A percentile compares a stretch with the other conserved stretches of the same genome.
Evolutionary conservation across 2,797 vertebrate genomes (phyloP).

Genomic region (Phyllotis vaccarum): DNA sequence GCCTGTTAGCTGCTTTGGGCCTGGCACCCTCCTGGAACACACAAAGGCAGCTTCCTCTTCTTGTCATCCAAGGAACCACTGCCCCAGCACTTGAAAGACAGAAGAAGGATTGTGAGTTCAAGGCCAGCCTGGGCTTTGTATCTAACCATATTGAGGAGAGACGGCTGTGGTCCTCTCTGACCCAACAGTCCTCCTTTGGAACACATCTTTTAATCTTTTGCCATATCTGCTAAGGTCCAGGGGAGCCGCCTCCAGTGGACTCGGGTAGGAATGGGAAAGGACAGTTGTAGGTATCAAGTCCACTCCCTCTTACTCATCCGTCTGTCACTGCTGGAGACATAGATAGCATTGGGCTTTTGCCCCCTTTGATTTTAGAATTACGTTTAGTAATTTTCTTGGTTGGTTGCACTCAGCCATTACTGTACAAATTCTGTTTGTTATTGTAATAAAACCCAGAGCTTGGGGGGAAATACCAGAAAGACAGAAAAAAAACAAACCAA

Average conservation of each 20-base stretch:
- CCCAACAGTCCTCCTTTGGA: background rate
- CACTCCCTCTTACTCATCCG: background rate
- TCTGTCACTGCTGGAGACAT: background rate
- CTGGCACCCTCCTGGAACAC: background rate
- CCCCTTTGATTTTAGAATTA: background rate
- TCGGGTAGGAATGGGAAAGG: background rate
- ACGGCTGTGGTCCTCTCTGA: background rate
- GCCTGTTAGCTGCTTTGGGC: background rate
- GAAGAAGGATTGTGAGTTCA: background rate
- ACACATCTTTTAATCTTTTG: background rate
- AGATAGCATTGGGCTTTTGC: too few species aligned
- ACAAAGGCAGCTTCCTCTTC: background rate
- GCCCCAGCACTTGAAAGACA: background rate
- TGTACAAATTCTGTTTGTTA: too few species aligned
- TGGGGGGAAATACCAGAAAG: too few species aligned
- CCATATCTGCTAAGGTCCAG: background rate
- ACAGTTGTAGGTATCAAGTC: background rate
- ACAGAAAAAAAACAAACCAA: too few species aligned
- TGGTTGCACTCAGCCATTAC: too few species aligned
- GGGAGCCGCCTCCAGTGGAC: background rate
- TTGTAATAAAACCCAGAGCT: too few species aligned
- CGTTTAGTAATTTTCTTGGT: background rate
- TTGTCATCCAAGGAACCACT: background rate
- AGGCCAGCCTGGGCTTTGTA: background rate
- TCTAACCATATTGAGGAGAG: background rate